Percentiles rank a stretch among this genome's conserved stretches.
phyloP scores from a whole-genome alignment of 2,113 vertebrate species.

The Nesogale talazaci region DNA sequence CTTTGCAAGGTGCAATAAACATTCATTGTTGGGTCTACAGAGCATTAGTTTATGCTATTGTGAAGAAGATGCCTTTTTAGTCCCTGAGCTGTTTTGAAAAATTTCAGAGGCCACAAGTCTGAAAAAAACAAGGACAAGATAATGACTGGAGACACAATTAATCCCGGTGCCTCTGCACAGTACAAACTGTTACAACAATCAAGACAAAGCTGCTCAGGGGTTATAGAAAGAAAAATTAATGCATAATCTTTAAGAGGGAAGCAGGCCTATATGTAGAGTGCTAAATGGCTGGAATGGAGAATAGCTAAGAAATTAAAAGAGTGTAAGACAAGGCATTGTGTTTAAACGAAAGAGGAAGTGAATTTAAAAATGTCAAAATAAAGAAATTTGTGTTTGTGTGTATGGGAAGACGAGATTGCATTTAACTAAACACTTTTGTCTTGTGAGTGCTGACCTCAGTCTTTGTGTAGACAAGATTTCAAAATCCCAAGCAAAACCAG shows the following conservation, averaged over 20 bases:
- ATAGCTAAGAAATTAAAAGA: conserved; percentile 67
- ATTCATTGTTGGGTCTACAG: conserved; percentile 84
- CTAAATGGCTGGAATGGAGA: conserved; percentile 70
- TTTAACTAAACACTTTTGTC: conserved; percentile 65
- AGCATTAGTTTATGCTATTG: conserved; percentile 82
- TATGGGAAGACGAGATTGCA: conserved; percentile 59
- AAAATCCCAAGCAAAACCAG: neutral
- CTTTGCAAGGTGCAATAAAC: conserved; percentile 84
- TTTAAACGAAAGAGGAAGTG: conserved; percentile 32
- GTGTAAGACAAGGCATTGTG: conserved; percentile 60
- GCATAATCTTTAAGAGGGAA: neutral
- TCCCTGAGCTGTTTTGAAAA: conserved; percentile 79
- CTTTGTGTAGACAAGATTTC: neutral
- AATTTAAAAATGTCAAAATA: conserved; percentile 67
- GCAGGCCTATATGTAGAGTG: conserved; percentile 6
- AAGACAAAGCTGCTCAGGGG: conserved; percentile 80
- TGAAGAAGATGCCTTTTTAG: conserved; percentile 83
- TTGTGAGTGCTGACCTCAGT: conserved; percentile 46
- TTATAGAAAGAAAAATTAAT: conserved; percentile 78
- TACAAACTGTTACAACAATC: conserved; percentile 79
- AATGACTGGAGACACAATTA: conserved; percentile 84
- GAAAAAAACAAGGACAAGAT: conserved; percentile 87
- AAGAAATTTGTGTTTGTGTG: conserved; percentile 59
- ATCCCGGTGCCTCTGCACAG: conserved; percentile 77
- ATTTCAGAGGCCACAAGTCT: conserved; percentile 82